Conservation (phyloP, 35 echinoderm and acorn worm genomes). For the Apostichopus parvimensis region DNA sequence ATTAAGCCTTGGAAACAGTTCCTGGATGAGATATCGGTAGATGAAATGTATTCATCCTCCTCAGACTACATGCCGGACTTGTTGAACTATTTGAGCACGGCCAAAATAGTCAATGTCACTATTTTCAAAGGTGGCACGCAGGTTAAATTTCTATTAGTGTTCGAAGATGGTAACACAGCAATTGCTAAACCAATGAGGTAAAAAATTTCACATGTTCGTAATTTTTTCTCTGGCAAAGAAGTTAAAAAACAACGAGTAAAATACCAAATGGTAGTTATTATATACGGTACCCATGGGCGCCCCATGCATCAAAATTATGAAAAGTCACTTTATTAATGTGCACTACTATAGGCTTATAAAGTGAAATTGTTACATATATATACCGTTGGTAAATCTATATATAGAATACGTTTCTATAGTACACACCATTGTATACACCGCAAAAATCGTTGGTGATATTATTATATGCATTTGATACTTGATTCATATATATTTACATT, state of each 20-base stretch:
- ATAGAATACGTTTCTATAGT: too few species aligned
- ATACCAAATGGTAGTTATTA: not conserved
- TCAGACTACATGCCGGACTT: conserved; percentile 65
- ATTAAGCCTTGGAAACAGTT: conserved; percentile 63
- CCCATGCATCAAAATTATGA: not conserved
- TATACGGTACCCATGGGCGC: not conserved
- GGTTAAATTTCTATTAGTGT: conserved; percentile 61
- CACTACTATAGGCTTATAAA: not conserved
- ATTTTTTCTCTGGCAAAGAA: not conserved
- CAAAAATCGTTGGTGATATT: too few species aligned
- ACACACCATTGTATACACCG: too few species aligned
- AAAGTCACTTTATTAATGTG: not conserved
- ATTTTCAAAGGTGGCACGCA: conserved; percentile 72
- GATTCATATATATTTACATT: too few species aligned
- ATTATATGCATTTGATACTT: too few species aligned
- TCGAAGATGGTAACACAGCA: conserved; percentile 77
- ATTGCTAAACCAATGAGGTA: conserved; percentile 86
- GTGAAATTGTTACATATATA: too few species aligned
- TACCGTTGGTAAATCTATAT: too few species aligned
- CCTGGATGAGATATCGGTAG: conserved; percentile 46
- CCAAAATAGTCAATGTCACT: conserved; percentile 41
- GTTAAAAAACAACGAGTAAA: not conserved
- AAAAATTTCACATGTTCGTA: not conserved
- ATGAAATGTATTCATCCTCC: conserved; percentile 63
- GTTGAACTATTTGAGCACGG: conserved; percentile 42